Base-by-base conservation (phyloP, 2,888 invertebrate genomes). In the Conus canariensis region DNA sequence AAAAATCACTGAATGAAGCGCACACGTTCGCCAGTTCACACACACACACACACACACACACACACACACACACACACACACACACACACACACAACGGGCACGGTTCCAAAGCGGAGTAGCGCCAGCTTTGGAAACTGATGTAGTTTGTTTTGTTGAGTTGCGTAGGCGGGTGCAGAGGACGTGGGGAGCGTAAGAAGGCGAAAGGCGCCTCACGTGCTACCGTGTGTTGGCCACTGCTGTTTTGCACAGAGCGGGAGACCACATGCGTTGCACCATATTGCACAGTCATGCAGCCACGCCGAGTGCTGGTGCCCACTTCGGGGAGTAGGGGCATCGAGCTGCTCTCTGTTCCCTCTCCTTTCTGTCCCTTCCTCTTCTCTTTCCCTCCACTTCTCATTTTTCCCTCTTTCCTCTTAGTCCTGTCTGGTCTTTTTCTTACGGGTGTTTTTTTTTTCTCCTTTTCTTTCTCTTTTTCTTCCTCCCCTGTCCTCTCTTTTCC, bases 121-220 rank as follows among this genome's bases (percentile, higher is more conserved):
- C 30, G 70, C 87, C 87, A 87, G 70, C 87, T 85, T 85, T 85
- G 25, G 85, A 60, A 85, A 85, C 85, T 85, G 85, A 85, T 85
- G 85, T 85, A 85, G 85, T 85, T 85, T 85, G 85, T 85, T 85
- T 85, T 85, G 85, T 85, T 59, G 56, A 60, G 85, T 85, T 85
- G 85, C 85, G 85, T 85, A 85, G 85, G 85, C 85, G 85, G 85
- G 60, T 85, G 85, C 85, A 85, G 85, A 16, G 85, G 60, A 25
- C 25, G 59, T 60, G 85, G 22, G 59, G 85, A 85, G 85, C 60
- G 85, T 83, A 83, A 85, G 85, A 85, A 25, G 85, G 60, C 60
- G 85, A 60, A 85, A 60, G 25, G 85, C 60, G 59, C 85, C 60
- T 16, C 82, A 83, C 82, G 82, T 83, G 82, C 56, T 22, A 45